phyloP scores from a whole-genome alignment of 1,140 invertebrate species.

The Belonocnema kinseyi region DNA sequence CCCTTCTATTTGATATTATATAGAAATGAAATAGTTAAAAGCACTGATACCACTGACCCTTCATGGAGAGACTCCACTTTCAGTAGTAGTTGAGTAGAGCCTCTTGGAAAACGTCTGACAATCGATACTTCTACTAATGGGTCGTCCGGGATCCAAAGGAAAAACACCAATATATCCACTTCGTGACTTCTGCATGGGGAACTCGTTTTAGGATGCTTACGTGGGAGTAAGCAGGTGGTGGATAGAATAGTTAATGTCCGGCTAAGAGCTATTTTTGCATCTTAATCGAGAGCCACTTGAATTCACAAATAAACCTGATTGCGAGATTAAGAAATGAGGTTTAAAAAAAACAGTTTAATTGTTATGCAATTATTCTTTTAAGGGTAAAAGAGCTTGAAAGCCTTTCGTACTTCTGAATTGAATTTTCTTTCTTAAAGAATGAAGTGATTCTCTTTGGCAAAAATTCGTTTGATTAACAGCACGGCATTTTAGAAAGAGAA shows the following conservation, averaged over 20 bases:
- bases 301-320: neutral
- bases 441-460: too few species aligned
- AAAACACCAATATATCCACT: constrained; percentile 13
- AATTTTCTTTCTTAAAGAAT: too few species aligned
- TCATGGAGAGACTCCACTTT: neutral
- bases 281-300: constrained; percentile 2
- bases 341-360: neutral
- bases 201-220: constrained; percentile 3
- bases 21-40: neutral
- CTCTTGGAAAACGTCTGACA: neutral
- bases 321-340: neutral
- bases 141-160: constrained; percentile 13
- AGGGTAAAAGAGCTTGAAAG: too few species aligned
- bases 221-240: constrained; percentile 4
- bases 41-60: constrained; percentile 1
- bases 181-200: constrained; percentile 2
- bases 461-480: too few species aligned
- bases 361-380: too few species aligned
- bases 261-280: neutral
- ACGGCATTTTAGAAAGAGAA: too few species aligned
- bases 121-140: constrained; percentile 17
- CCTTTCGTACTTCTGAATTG: too few species aligned
- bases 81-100: neutral
- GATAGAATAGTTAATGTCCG: neutral
- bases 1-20: neutral